phyloP scores from a whole-genome alignment of 2,113 vertebrate species.

The Aegotheles bennettii region DNA sequence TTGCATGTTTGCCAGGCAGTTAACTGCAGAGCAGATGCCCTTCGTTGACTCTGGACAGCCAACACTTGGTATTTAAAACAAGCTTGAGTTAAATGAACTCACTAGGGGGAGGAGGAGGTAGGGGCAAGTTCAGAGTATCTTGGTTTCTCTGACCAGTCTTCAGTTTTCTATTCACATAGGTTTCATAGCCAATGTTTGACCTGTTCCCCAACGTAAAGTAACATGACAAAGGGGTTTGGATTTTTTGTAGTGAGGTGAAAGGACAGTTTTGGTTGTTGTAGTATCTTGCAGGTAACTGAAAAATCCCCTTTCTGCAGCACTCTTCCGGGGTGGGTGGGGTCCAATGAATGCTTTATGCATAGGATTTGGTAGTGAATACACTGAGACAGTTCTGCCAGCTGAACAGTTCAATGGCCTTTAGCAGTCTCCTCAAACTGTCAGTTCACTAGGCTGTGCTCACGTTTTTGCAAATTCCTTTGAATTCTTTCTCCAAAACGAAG shows the following conservation, averaged over 20 bases:
- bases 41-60: fast-evolving
- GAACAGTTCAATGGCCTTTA: fast-evolving
- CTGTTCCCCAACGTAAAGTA: too few species aligned
- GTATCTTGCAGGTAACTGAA: fast-evolving
- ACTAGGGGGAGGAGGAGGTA: fast-evolving
- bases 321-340: too few species aligned
- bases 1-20: background rate
- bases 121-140: fast-evolving
- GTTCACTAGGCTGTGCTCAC: fast-evolving
- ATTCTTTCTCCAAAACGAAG: background rate
- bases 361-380: fast-evolving
- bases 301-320: fast-evolving
- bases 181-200: background rate
- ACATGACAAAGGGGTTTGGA: fast-evolving
- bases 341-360: fast-evolving
- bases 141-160: fast-evolving
- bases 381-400: fast-evolving
- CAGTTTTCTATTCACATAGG: background rate
- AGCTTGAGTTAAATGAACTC: fast-evolving
- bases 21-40: fast-evolving
- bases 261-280: fast-evolving
- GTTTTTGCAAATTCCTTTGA: fast-evolving
- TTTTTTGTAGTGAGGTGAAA: fast-evolving
- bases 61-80: fast-evolving
- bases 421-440: too few species aligned